These are phyloP conservation scores for Enchytraeus crypticus DNA, from an alignment of 2,888 invertebrate species.

Conservation along the genomic window DNA sequence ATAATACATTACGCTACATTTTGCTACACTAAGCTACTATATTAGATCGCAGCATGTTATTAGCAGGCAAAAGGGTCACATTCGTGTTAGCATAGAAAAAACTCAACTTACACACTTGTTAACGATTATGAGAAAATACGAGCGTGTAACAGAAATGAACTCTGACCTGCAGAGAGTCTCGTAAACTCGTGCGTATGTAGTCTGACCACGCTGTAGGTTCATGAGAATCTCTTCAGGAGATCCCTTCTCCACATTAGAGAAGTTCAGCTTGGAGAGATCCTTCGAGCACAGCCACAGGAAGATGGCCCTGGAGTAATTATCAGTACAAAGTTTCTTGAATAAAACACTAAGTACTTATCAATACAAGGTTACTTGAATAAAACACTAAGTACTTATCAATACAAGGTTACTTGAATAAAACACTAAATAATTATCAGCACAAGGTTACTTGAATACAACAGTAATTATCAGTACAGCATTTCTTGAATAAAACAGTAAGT, in stretches of 20 bases:
- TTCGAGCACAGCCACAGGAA: slow-evolving; percentile 49
- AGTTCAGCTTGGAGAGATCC: slow-evolving; percentile 45
- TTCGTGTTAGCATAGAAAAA: too few relatives aligned
- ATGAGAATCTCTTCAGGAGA: slow-evolving; percentile 48
- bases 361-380: background rate
- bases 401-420: background rate
- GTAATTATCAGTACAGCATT: background rate
- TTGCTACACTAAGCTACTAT: too few relatives aligned
- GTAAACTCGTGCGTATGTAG: slow-evolving; percentile 49
- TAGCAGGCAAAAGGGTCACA: too few relatives aligned
- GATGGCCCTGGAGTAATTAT: slow-evolving; percentile 38
- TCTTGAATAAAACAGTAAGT: background rate
- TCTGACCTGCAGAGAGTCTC: slow-evolving; percentile 48
- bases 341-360: background rate
- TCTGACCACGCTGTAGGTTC: slow-evolving; percentile 45
- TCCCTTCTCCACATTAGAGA: slow-evolving; percentile 41
- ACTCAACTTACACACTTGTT: too few relatives aligned
- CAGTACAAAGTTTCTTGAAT: too few relatives aligned
- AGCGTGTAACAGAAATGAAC: background rate
- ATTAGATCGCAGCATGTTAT: too few relatives aligned
- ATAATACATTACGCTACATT: too few relatives aligned
- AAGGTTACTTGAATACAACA: background rate
- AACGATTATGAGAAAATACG: too few relatives aligned
- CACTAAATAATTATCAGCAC: background rate
- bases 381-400: background rate